Evolutionary conservation across 2,113 vertebrate species (phyloP).

Genomic region (Hoplias malabaricus): DNA sequence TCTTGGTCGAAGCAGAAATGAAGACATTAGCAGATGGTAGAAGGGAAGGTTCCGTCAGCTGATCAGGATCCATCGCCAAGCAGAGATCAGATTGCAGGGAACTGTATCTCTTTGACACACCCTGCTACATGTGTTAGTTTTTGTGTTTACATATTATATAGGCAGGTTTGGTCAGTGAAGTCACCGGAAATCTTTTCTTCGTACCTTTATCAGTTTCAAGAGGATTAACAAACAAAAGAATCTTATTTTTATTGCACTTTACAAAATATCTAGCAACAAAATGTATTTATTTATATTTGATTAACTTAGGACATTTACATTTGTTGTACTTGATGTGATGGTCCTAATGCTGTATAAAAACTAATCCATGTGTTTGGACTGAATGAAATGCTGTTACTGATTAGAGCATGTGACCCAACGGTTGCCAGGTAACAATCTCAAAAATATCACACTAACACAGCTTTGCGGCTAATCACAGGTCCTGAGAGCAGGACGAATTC

Average conservation of each 20-base stretch:
- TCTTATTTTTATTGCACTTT: too few relatives aligned
- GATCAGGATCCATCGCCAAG: background rate
- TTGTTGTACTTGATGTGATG: too few relatives aligned
- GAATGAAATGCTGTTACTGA: constrained; percentile 14
- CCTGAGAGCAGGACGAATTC: constrained; percentile 36
- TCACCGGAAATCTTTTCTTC: too few relatives aligned
- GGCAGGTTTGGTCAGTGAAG: too few relatives aligned
- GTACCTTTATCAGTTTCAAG: too few relatives aligned
- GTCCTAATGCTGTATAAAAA: background rate
- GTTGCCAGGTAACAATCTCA: constrained; percentile 63
- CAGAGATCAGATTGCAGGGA: background rate
- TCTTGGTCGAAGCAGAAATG: background rate
- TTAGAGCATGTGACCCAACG: constrained; percentile 54
- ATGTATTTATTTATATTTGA: too few relatives aligned
- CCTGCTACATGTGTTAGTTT: constrained; percentile 10
- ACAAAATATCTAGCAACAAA: too few relatives aligned
- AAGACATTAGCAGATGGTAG: background rate
- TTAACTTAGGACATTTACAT: too few relatives aligned
- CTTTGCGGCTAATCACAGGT: constrained; percentile 40
- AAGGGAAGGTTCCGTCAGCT: background rate
- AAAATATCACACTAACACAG: constrained; percentile 57
- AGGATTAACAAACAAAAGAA: too few relatives aligned
- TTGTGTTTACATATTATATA: too few relatives aligned
- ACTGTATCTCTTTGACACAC: background rate
- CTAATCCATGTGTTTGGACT: background rate